Evolutionary conservation across 2,113 vertebrate species (phyloP).

Genomic region (Dipodomys stephensi): DNA sequence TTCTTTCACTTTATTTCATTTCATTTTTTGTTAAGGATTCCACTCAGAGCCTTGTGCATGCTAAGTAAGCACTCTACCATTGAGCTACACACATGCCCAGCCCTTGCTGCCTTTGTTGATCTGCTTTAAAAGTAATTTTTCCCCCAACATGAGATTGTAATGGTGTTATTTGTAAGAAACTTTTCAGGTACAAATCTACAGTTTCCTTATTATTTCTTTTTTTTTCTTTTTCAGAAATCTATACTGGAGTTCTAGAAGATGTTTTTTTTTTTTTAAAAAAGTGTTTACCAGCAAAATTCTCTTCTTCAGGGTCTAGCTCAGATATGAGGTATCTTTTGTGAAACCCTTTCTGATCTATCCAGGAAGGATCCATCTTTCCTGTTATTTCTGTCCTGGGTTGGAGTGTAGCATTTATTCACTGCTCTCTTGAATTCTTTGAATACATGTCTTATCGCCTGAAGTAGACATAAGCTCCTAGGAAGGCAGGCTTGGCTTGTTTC

Average conservation of each 20-base stretch:
- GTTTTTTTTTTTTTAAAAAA: background rate
- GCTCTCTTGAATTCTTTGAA: background rate
- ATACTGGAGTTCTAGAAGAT: background rate
- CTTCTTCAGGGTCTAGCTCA: background rate
- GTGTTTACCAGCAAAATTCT: background rate
- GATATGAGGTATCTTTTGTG: background rate
- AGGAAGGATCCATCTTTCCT: background rate
- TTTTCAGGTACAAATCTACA: slow-evolving; percentile 13
- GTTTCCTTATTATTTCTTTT: background rate
- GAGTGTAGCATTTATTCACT: background rate
- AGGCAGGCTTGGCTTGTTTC: background rate
- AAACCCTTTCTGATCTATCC: slow-evolving; percentile 11
- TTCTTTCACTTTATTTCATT: no score
- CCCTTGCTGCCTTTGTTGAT: background rate
- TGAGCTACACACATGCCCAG: no score
- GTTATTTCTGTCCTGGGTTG: background rate
- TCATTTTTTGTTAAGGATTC: no score
- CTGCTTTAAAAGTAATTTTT: slow-evolving; percentile 15
- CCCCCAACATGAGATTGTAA: background rate
- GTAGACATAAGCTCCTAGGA: background rate
- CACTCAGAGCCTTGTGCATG: no score
- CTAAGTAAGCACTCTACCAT: no score
- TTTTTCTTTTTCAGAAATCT: background rate
- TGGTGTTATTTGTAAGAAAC: background rate
- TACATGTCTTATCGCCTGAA: background rate